Evolutionary conservation across 2,888 invertebrate species (phyloP), one percentile per base, ranked within the genome.

Genomic region (Bruchidius siliquastri): DNA sequence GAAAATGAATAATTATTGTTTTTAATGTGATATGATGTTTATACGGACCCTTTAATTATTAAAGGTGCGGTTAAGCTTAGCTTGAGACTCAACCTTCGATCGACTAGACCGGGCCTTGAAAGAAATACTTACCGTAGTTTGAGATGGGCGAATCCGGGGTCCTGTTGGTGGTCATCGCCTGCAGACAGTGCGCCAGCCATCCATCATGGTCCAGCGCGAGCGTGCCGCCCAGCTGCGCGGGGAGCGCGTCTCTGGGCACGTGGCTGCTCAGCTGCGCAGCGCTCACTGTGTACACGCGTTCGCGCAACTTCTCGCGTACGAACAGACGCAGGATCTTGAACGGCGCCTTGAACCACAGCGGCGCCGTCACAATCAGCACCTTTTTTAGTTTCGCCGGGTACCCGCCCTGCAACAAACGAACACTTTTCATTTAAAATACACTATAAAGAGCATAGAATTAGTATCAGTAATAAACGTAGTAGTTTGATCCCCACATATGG

Each of bases 261-360:
- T 98, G 97, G 83, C 91, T 90, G 79, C 92, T 91, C 80, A 98
- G 90, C 87, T 97, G 96, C 76, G 96, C 94, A 85, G 96, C 91
- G 86, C 94, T 96, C 81, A 98, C 96, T 30, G 97, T 98, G 87
- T 94, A 97, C 77, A 98, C 98, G 82, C 98, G 91, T 87, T 98
- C 98, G 79, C 98, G 91, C 80, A 98, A 88, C 88, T 98, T 98
- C 88, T 98, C 98, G 77, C 97, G 90, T 74, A 98, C 97, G 88
- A 98, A 98, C 81, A 98, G 88, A 73, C 98, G 92, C 72, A 98
- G 90, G 84, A 98, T 96, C 85, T 96, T 96, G 88, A 98, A 98
- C 0, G 98, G 98, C 75, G 98, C 98, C 88, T 97, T 97, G 88
- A 98, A 98, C 98, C 98, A 98, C 85, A 98, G 88, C 72, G 98